Evolutionary conservation across 2,113 vertebrate species (phyloP).

Genomic region (Zosterops pallidus): DNA sequence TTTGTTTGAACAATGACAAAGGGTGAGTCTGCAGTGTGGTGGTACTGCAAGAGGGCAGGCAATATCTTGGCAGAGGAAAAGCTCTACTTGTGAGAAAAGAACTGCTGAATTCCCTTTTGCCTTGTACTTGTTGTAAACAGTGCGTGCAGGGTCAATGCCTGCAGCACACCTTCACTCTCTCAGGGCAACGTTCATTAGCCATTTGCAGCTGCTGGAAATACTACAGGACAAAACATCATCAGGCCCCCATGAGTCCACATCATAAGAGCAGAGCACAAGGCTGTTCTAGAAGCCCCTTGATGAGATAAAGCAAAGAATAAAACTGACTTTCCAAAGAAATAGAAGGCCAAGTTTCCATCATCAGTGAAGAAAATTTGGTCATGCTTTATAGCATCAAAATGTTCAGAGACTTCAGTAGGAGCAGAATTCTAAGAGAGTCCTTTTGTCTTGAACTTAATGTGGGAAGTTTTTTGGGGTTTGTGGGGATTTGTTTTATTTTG

Average conservation of each 20-base stretch:
- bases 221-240: background rate
- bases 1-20: background rate
- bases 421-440: background rate
- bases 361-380: background rate
- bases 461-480: background rate
- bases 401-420: background rate
- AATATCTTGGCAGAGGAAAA: background rate
- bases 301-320: background rate
- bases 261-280: background rate
- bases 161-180: background rate
- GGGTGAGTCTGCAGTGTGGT: background rate
- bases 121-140: background rate
- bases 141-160: background rate
- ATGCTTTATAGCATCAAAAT: background rate
- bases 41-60: background rate
- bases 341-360: background rate
- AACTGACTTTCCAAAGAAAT: background rate
- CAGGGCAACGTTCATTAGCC: background rate
- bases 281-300: background rate
- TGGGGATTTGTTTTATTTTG: background rate
- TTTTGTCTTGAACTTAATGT: background rate
- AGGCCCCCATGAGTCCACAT: background rate
- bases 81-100: background rate
- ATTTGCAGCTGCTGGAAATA: background rate
- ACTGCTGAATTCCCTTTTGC: background rate